phyloP scores from a whole-genome alignment of 2,797 vertebrate genomes.

The Myotis planiceps region DNA sequence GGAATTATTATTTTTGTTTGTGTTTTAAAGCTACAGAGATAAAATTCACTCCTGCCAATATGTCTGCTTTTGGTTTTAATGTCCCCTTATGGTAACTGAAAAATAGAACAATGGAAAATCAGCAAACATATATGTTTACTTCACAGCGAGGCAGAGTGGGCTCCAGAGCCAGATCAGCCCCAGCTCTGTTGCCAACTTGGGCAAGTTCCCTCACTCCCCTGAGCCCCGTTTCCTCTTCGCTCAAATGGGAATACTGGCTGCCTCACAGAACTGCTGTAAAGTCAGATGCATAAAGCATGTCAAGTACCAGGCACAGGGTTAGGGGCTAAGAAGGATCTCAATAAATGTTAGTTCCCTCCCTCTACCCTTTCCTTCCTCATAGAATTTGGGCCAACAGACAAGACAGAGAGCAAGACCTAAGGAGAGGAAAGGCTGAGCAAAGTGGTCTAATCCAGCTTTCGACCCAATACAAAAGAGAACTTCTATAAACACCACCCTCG shows the following conservation, averaged over 20 bases:
- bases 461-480: background rate
- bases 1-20: constrained; percentile 78
- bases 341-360: background rate
- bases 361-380: background rate
- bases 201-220: background rate
- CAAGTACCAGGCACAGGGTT: background rate
- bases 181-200: background rate
- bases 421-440: background rate
- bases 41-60: constrained; percentile 72
- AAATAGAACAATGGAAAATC: background rate
- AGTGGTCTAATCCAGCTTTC: background rate
- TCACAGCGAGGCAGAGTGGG: background rate
- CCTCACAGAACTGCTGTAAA: background rate
- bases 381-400: background rate
- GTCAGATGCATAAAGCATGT: background rate
- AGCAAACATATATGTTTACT: background rate
- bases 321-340: background rate
- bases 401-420: background rate
- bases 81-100: constrained; percentile 22
- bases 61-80: constrained; percentile 67
- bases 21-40: constrained; percentile 77
- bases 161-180: background rate
- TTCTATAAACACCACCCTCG: background rate
- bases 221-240: background rate
- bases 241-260: background rate